Evolutionary conservation across 2,113 vertebrate species (phyloP), one percentile per base, ranked within the genome.

Genomic region (Setophaga kirtlandii): DNA sequence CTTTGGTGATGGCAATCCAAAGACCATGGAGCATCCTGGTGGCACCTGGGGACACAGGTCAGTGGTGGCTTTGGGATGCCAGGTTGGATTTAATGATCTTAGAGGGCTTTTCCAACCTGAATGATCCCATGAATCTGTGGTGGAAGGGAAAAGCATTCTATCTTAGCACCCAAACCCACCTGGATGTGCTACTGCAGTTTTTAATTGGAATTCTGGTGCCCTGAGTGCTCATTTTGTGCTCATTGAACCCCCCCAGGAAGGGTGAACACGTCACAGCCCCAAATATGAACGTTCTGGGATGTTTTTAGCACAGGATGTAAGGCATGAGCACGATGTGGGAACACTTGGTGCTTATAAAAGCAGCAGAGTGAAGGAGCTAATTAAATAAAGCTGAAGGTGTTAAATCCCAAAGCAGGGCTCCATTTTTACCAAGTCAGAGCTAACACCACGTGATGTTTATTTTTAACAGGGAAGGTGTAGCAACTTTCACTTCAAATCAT

Each of bases 341-440:
- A 63, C 47, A 7, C 77, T 91, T 19, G 27, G 83, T 94, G 59
- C 90, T 91, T 68, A 21, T 11, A 67, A 92, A 95, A 94, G 94
- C 92, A 76, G 68, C 69, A 46, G 86, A 65, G 4, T 70, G 94
- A 81, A 77, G 83, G 22, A 71, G 88, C 83, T 87, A 95, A 96
- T 95, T 87, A 94, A 91, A 90, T 30, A 85, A 87, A 90, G 58
- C 78, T 41, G 87, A 95, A 94, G 92, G 97, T 96, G 96, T 94
- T 90, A 91, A 96, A 95, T 93, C 78, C 63, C 83, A 89, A 83
- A 63, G 68, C 91, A 76, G 42, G 56, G 39, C 92, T 93, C 53
- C 70, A 11, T 47, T 94, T 95, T 85, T 92, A 35, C 79, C 58
- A 19, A 50, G 50, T 59, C 52, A 33, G 71, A 96, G 83, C 44